A percentile compares a stretch with the other conserved stretches of the same genome.
Evolutionary conservation across 92 coral and sea anemone genomes (phyloP).

Genomic region (Nematostella vectensis): DNA sequence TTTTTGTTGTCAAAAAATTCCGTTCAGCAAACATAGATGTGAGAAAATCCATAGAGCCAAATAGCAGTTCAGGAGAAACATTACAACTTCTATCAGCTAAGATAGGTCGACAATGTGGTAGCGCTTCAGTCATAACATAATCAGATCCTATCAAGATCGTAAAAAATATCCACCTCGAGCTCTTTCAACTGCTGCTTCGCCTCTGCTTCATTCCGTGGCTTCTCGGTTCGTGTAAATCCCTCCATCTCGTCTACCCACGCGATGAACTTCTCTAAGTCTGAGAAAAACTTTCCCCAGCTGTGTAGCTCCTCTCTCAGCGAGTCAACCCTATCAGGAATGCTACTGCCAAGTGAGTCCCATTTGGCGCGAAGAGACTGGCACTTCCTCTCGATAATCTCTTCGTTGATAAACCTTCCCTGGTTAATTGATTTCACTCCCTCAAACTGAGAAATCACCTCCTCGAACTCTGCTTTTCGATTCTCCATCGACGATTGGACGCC

Average conservation of each 20-base stretch:
- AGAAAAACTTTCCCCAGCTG: conserved; percentile 63
- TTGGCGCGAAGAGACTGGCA: conserved; percentile 60
- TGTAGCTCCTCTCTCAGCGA: conserved; percentile 58
- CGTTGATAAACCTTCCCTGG: conserved; percentile 43
- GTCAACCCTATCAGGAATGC: conserved; percentile 65
- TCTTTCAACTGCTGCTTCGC: conserved; percentile 63
- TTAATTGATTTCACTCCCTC: conserved; percentile 39
- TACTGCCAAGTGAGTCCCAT: conserved; percentile 55
- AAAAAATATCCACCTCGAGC: conserved; percentile 86
- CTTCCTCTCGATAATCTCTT: conserved; percentile 55
- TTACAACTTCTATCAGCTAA: too few relatives aligned
- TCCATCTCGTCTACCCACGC: conserved; percentile 86
- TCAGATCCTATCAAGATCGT: too few relatives aligned
- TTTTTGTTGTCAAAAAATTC: too few relatives aligned
- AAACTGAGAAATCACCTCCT: conserved; percentile 54
- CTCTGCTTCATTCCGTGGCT: conserved; percentile 66
- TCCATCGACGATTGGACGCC: conserved; percentile 56
- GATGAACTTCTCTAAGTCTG: conserved; percentile 56
- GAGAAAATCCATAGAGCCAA: too few relatives aligned
- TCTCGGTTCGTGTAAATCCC: conserved; percentile 52
- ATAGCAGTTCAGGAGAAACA: not conserved
- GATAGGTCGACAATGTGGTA: too few relatives aligned
- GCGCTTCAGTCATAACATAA: too few relatives aligned
- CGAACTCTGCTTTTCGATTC: conserved; percentile 43
- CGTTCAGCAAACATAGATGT: too few relatives aligned